Base-by-base conservation (phyloP, 2,888 invertebrate species). In the Monopis laevigella region DNA sequence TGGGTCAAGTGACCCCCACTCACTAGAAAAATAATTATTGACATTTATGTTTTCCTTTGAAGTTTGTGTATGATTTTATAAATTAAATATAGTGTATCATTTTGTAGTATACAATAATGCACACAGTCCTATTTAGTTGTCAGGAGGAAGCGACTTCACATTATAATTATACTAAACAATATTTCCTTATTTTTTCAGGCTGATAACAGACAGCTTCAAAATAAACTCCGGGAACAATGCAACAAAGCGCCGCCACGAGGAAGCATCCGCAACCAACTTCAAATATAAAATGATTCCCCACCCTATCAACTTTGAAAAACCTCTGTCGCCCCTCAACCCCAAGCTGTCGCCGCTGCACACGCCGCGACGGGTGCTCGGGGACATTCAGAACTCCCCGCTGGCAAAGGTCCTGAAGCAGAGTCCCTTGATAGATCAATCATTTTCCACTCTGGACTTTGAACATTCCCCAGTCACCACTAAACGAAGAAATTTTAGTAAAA, bases 171-270 rank as follows among this genome's bases (percentile, higher is more conserved):
- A 16, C 11, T 16, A 29, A 13, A 3, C 2, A n/a, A 26, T 39
- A 13, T 45, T 30, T 53, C 5, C 58, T 49, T 47, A 62, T 73
- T 1, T 36, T 55, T 55, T 2, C 77, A 84, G 84, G 49, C 59
- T 83, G 45, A 82, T 83, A 47, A 80, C 83, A 0, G 82, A 82
- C 35, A 82, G 62, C 53, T 83, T 84, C 66, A 73, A 62, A 45
- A 75, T 83, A 16, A 81, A 82, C 59, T 81, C 83, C 0, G 81
- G 74, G 10, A 77, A 64, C 56, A 74, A 66, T 47, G 72, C 66
- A 17, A 68, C 70, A 0, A 73, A 78, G 50, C 51, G 73, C 2
- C 74, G 78, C 46, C 70, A 72, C 27, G 70, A 71, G 7, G 72
- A 74, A 2, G 65, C 82, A 0, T 8, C 59, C 16, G 49, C 65